Conservation (phyloP, 2,113 vertebrate species). For the Macaca nemestrina region DNA sequence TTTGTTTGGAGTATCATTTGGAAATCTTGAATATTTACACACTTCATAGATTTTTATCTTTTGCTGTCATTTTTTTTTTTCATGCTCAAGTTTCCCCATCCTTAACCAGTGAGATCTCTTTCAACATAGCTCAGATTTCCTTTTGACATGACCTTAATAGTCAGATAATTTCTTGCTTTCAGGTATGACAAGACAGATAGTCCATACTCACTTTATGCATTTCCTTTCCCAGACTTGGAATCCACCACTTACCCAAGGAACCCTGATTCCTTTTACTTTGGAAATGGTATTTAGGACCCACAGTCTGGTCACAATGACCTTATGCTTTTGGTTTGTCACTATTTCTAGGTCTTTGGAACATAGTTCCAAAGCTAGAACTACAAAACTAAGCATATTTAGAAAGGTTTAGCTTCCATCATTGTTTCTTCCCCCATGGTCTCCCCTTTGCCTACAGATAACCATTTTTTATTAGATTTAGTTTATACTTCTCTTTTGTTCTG, state of each 20-base stretch:
- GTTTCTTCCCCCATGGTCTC: neutral
- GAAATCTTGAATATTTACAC: neutral
- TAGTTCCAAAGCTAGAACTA: neutral
- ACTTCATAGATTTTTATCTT: neutral
- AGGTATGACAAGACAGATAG: neutral
- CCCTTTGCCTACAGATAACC: neutral
- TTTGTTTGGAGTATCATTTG: neutral
- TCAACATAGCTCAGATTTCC: conserved; percentile 11
- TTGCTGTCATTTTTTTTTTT: neutral
- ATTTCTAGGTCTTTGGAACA: neutral
- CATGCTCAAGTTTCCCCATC: neutral
- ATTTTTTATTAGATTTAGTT: neutral
- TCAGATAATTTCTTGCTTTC: conserved; percentile 8
- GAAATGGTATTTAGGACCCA: conserved; percentile 20
- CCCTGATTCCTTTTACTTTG: neutral
- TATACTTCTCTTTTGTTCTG: neutral
- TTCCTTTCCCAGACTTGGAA: neutral
- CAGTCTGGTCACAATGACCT: neutral
- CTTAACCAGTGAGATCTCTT: neutral
- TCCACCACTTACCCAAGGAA: neutral
- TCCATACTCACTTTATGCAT: neutral
- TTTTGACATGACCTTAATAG: neutral
- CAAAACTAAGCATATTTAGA: conserved; percentile 21
- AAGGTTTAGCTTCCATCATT: neutral
- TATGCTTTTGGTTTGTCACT: neutral